These are phyloP conservation scores for Drosophila greeni DNA, from an alignment of 2,888 invertebrate species.

Conservation along the genomic window DNA sequence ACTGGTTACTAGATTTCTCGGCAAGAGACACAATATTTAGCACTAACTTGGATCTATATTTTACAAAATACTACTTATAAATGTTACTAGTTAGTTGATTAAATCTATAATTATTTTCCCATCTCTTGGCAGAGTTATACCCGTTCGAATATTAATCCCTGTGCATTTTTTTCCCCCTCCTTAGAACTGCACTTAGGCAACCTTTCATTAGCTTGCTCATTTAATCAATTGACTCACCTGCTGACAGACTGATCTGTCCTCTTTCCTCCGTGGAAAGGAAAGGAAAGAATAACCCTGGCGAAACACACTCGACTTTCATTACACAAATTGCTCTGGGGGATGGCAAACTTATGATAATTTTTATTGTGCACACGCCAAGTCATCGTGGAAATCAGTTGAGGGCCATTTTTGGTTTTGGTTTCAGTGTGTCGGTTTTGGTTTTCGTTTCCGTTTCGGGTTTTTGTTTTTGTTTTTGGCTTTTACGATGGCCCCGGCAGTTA, in stretches of 20 bases:
- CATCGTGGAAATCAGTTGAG: slow-evolving; percentile 26
- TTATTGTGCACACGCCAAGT: slow-evolving; percentile 32
- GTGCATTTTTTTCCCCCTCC: background rate
- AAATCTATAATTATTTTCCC: no score
- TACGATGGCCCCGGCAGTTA: slow-evolving; percentile 50
- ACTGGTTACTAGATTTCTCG: background rate
- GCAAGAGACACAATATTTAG: background rate
- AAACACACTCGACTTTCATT: slow-evolving; percentile 52
- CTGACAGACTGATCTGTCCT: slow-evolving; percentile 28
- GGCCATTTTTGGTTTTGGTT: slow-evolving; percentile 26
- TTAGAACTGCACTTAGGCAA: slow-evolving; percentile 4
- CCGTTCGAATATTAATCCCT: background rate
- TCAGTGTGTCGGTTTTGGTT: slow-evolving; percentile 10
- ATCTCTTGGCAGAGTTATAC: background rate
- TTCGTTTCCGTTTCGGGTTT: slow-evolving; percentile 4
- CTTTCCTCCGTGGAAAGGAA: no score
- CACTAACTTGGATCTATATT: background rate
- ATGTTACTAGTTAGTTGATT: no score
- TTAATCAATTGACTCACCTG: slow-evolving; percentile 42
- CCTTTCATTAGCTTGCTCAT: slow-evolving; percentile 17
- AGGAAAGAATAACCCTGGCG: background rate
- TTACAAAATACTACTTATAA: no score
- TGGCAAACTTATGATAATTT: slow-evolving; percentile 59
- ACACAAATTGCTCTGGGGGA: slow-evolving; percentile 51
- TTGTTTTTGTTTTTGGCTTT: slow-evolving; percentile 22